Evolutionary conservation across 2,888 invertebrate genomes (phyloP).

Genomic region (Strigamia transsilvanica): DNA sequence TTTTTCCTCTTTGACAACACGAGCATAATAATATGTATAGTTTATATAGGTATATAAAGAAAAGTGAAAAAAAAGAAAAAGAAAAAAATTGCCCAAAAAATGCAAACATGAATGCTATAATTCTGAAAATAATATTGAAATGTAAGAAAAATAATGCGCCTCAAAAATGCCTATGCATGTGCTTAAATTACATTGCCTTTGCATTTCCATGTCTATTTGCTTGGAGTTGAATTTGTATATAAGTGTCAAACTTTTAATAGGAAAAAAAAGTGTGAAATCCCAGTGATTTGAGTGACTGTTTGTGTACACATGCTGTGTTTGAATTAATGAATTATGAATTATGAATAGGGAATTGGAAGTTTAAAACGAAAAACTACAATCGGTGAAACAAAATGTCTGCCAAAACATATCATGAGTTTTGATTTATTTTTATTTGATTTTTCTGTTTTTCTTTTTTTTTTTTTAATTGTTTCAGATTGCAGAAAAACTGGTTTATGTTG

Average conservation of each 20-base stretch:
- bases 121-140: background rate
- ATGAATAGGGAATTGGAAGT: background rate
- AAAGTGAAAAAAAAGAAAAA: background rate
- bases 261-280: slow-evolving; percentile 5
- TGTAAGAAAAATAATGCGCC: slow-evolving; percentile 31
- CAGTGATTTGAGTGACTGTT: slow-evolving; percentile 24
- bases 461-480: slow-evolving; percentile 23
- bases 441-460: background rate
- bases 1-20: slow-evolving; percentile 13
- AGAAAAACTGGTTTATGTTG: slow-evolving; percentile 16
- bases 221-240: slow-evolving; percentile 45
- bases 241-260: background rate
- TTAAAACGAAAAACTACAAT: background rate
- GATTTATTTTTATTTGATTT: slow-evolving; percentile 1
- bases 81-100: slow-evolving; percentile 40
- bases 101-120: slow-evolving; percentile 35
- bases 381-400: background rate
- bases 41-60: background rate
- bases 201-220: slow-evolving; percentile 30
- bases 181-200: too few species aligned
- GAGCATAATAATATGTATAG: slow-evolving; percentile 40
- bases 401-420: slow-evolving; percentile 35
- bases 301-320: slow-evolving; percentile 37
- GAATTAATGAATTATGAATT: background rate
- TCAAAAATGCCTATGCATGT: slow-evolving; percentile 16